A percentile compares a stretch with the other conserved stretches of the same genome.
These are phyloP conservation scores for Thelaira solivaga DNA, from an alignment of 2,888 invertebrate genomes.

Conservation along the genomic window DNA sequence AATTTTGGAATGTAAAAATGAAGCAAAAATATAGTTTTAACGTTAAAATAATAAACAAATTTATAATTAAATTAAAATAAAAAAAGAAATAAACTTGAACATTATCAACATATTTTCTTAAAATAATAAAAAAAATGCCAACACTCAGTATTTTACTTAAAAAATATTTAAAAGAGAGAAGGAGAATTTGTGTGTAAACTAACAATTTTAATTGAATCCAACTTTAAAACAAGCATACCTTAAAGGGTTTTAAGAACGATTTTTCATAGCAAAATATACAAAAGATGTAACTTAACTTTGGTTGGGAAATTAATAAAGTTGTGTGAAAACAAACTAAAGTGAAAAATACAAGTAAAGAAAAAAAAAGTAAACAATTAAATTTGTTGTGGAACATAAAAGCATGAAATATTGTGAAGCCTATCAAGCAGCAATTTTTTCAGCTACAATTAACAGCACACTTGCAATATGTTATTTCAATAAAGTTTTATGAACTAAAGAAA, in stretches of 20 bases:
- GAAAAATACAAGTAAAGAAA: not conserved
- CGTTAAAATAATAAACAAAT: too few relatives aligned
- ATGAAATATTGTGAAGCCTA: not conserved
- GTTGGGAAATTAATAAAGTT: conserved; percentile 32
- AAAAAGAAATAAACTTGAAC: too few relatives aligned
- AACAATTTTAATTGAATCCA: conserved; percentile 24
- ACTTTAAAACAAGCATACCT: conserved; percentile 17
- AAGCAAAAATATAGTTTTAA: too few relatives aligned
- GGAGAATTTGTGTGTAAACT: not conserved
- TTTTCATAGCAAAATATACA: not conserved
- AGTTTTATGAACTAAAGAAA: too few relatives aligned
- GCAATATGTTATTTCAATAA: too few relatives aligned
- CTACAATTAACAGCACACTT: too few relatives aligned
- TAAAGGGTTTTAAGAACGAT: conserved; percentile 11
- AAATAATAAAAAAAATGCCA: not conserved
- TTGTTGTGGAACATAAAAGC: not conserved
- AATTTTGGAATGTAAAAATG: too few relatives aligned
- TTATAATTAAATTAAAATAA: too few relatives aligned
- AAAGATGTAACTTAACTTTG: conserved; percentile 21
- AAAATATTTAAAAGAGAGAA: not conserved
- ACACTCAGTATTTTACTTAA: not conserved
- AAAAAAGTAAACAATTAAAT: not conserved
- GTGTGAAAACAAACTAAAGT: conserved; percentile 18
- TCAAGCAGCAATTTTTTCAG: not conserved
- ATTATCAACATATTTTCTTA: too few relatives aligned